Percentiles rank a stretch among this genome's conserved stretches.
phyloP scores from a whole-genome alignment of 92 coral and sea anemone species.

The Bergia sp. region DNA sequence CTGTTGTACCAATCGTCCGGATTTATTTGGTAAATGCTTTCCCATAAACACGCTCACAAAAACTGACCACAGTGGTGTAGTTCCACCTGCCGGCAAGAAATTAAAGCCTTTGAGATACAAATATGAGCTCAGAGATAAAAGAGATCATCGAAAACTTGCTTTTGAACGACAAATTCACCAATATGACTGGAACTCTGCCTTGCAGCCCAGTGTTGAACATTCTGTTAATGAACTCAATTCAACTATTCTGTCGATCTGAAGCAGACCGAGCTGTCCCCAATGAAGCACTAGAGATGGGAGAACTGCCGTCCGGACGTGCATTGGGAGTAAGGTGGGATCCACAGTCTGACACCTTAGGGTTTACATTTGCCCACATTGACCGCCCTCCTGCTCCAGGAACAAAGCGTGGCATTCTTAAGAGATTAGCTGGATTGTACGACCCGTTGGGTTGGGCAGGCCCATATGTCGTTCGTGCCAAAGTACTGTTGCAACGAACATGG shows the following conservation, averaged over 20 bases:
- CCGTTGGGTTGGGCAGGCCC: slow-evolving; percentile 64
- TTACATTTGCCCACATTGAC: slow-evolving; percentile 48
- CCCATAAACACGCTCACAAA: too few species aligned
- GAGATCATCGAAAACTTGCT: too few species aligned
- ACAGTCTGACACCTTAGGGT: slow-evolving; percentile 52
- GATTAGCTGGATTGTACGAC: slow-evolving; percentile 52
- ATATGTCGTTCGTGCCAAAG: slow-evolving; percentile 52
- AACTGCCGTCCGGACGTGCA: slow-evolving; percentile 51
- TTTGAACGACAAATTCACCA: too few species aligned
- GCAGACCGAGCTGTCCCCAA: slow-evolving; percentile 55
- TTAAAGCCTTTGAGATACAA: too few species aligned
- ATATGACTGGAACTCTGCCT: too few species aligned
- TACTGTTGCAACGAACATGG: slow-evolving; percentile 59
- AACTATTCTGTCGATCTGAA: neutral
- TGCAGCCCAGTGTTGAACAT: too few species aligned
- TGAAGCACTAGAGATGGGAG: slow-evolving; percentile 43
- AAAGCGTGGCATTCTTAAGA: slow-evolving; percentile 51
- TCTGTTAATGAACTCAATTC: too few species aligned
- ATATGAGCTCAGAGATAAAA: too few species aligned
- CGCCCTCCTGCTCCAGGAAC: slow-evolving; percentile 39
- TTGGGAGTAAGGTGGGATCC: slow-evolving; percentile 62
- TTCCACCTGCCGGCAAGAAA: too few species aligned
- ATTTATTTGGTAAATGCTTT: too few species aligned
- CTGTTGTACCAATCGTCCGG: too few species aligned
- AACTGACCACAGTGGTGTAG: too few species aligned